A percentile compares a stretch with the other conserved stretches of the same genome.
Evolutionary conservation across 2,888 invertebrate species (phyloP).

Genomic region (Cephus runcator): DNA sequence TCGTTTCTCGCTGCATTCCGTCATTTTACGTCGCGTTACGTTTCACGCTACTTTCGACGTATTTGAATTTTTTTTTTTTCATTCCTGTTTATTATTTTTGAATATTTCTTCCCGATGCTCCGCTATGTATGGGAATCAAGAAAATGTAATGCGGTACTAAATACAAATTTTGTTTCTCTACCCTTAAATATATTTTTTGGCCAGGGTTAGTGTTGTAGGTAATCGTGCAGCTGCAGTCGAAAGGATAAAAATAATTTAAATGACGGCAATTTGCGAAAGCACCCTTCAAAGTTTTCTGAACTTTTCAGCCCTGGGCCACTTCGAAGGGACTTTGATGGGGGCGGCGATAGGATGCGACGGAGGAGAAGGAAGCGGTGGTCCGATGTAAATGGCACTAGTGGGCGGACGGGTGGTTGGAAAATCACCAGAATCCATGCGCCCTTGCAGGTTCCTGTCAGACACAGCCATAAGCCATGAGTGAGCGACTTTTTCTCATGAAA

Average conservation of each 20-base stretch:
- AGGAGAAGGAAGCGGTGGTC: neutral
- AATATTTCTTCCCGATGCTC: no score
- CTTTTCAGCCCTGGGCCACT: neutral
- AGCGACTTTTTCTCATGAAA: slow-evolving; percentile 37
- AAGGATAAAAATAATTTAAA: neutral
- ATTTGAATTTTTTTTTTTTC: neutral
- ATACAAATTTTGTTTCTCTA: neutral
- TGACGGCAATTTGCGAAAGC: neutral
- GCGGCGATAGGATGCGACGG: neutral
- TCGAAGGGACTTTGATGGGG: neutral
- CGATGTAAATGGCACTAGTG: neutral
- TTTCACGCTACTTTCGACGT: neutral
- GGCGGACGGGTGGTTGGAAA: neutral
- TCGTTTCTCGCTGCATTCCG: neutral
- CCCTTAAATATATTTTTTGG: neutral
- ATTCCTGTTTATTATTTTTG: no score
- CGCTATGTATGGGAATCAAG: neutral
- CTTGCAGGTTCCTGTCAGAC: slow-evolving; percentile 33
- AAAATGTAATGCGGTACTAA: neutral
- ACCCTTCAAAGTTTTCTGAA: neutral
- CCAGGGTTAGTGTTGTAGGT: neutral
- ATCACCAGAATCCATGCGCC: neutral
- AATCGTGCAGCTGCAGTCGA: neutral
- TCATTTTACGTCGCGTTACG: neutral
- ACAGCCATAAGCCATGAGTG: slow-evolving; percentile 46